Evolutionary conservation across 2,888 invertebrate species (phyloP).

Genomic region (Acronicta aceris): DNA sequence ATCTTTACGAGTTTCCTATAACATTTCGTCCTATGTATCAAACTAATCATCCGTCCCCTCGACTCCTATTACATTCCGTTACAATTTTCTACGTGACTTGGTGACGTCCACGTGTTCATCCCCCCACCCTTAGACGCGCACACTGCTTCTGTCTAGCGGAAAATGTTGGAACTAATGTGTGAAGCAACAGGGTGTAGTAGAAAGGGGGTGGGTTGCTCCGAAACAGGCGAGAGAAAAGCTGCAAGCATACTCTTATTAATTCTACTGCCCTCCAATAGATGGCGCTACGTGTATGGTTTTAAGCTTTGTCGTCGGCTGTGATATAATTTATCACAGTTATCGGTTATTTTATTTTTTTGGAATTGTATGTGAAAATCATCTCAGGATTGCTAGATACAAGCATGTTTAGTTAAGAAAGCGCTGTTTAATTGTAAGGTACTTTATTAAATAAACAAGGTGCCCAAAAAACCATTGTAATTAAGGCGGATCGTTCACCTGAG

Average conservation of each 20-base stretch:
- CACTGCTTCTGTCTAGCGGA: slow-evolving; percentile 39
- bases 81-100: slow-evolving; percentile 46
- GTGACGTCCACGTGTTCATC: slow-evolving; percentile 28
- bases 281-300: slow-evolving; percentile 34
- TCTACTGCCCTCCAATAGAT: slow-evolving; percentile 49
- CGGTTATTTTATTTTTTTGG: too few species aligned
- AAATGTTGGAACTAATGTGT: slow-evolving; percentile 18
- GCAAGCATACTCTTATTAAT: slow-evolving; percentile 20
- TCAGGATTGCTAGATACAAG: too few species aligned
- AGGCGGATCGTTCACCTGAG: too few species aligned
- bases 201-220: slow-evolving; percentile 5
- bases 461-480: too few species aligned
- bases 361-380: too few species aligned
- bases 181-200: slow-evolving; percentile 20
- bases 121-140: not conserved
- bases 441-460: too few species aligned
- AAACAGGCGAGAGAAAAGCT: not conserved
- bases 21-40: slow-evolving; percentile 12
- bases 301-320: not conserved
- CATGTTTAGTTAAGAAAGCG: not conserved
- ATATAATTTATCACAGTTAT: too few species aligned
- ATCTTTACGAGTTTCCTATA: not conserved
- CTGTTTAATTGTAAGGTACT: too few species aligned
- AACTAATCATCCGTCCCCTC: slow-evolving; percentile 40
- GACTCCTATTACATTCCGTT: slow-evolving; percentile 30